Conservation (phyloP, 2,113 vertebrate genomes). For the Martes martes region DNA sequence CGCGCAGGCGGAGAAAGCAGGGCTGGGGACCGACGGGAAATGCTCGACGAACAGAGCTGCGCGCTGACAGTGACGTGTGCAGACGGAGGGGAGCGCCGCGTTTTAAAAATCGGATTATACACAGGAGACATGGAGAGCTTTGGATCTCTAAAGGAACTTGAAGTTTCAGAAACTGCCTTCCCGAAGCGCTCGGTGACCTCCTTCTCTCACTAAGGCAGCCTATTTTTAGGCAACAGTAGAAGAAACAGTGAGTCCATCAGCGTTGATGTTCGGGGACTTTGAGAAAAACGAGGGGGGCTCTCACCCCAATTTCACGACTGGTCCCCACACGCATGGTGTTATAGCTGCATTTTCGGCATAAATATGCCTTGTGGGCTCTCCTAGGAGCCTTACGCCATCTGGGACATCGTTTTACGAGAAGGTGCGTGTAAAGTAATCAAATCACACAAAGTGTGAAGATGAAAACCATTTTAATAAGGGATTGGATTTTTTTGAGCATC, state of each 20-base stretch:
- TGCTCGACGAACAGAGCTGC: not conserved
- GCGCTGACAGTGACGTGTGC: fast-evolving
- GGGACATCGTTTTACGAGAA: not conserved
- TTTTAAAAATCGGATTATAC: not conserved
- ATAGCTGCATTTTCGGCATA: not conserved
- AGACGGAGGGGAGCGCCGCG: too few species aligned
- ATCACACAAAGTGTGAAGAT: not conserved
- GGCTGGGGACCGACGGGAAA: not conserved
- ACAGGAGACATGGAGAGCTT: not conserved
- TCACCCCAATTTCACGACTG: not conserved
- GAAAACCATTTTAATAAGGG: not conserved
- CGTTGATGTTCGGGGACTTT: not conserved
- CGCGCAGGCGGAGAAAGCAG: not conserved
- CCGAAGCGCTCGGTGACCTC: not conserved
- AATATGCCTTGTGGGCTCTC: not conserved
- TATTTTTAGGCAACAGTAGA: not conserved
- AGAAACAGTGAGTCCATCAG: not conserved
- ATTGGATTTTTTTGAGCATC: not conserved
- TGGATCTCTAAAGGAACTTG: not conserved
- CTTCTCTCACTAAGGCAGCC: not conserved
- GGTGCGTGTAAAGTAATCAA: not conserved
- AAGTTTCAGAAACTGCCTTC: not conserved
- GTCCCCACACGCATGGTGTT: not conserved
- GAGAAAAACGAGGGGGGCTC: not conserved
- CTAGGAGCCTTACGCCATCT: not conserved